Evolutionary conservation across 2,888 invertebrate species (phyloP), one percentile per base, ranked within the genome.

Genomic region (Lasioglossum leucozonium): DNA sequence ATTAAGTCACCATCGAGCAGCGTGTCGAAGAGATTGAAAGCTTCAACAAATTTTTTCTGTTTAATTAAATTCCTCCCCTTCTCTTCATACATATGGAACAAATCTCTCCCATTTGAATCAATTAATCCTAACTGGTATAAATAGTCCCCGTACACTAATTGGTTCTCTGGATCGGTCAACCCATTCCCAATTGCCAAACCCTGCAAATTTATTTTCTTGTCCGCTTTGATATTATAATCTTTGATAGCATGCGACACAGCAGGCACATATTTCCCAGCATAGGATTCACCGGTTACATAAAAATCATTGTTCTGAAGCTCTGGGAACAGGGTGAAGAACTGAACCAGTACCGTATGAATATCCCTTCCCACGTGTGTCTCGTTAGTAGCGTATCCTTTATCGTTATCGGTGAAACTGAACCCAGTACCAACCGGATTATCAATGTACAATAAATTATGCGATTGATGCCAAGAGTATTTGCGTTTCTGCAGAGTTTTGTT

Each of bases 401-500:
- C 96, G 79, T 96, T 95, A 5, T 97, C 96, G 0, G 99, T 98
- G 92, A 98, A 99, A 95, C 99, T 99, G 93, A 97, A 99, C 0
- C 99, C 99, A 3, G 98, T 97, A 2, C 98, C 98, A 0, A 98
- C 99, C 0, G 99, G 99, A 95, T 98, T 99, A 94, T 99, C 99
- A 80, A 99, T 97, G 94, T 98, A 99, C 79, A 99, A 96, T 67
- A 99, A 95, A 90, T 97, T 97, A 94, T 98, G 98, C 16, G 96
- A 96, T 65, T 96, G 95, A 79, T 97, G 97, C 99, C 99, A 99
- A 13, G 97, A 96, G 91, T 97, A 97, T 90, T 97, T 96, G 65
- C 98, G 96, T 87, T 96, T 95, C 87, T 96, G 95, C 76, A 97
- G 94, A 91, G 94, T 94, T 93, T 95, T 93, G 67, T 95, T 95